These are phyloP conservation scores for Diorhabda elongata DNA, from an alignment of 1,140 invertebrate species.

Conservation along the genomic window DNA sequence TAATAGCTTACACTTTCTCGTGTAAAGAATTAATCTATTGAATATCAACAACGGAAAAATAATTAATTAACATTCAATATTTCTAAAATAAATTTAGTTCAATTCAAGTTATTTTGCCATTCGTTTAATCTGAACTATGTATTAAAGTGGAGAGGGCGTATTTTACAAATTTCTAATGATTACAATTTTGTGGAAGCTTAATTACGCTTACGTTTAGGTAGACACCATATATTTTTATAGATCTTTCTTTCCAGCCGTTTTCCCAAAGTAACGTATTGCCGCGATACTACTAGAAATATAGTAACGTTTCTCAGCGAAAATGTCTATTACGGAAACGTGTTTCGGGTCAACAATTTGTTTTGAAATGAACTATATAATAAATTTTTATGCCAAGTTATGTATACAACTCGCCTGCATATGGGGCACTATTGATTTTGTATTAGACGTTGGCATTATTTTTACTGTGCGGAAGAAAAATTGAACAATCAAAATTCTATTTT, in stretches of 20 bases:
- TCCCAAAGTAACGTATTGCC: slow-evolving; percentile 1
- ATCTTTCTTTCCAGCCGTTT: background rate
- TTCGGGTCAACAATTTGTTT: slow-evolving; percentile 6
- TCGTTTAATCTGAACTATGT: too few relatives aligned
- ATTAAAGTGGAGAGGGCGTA: too few relatives aligned
- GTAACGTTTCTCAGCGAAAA: slow-evolving; percentile 9
- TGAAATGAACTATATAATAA: slow-evolving; percentile 6
- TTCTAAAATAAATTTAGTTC: too few relatives aligned
- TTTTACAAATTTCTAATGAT: too few relatives aligned
- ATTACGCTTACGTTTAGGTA: background rate
- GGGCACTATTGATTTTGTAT: background rate
- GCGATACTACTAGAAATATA: background rate
- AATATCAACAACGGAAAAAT: too few relatives aligned
- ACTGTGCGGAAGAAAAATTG: background rate
- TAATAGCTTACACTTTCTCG: too few relatives aligned
- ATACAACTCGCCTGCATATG: background rate
- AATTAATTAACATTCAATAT: too few relatives aligned
- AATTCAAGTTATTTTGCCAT: too few relatives aligned
- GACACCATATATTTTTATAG: slow-evolving; percentile 22
- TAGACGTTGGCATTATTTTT: background rate
- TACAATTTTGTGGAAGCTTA: background rate
- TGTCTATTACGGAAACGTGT: background rate
- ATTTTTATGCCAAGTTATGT: slow-evolving; percentile 2
- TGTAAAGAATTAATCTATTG: too few relatives aligned
- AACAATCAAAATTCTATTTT: too few relatives aligned